Conservation (phyloP, 53 echinoderm and acorn worm genomes). For the Echinarachnius parma region DNA sequence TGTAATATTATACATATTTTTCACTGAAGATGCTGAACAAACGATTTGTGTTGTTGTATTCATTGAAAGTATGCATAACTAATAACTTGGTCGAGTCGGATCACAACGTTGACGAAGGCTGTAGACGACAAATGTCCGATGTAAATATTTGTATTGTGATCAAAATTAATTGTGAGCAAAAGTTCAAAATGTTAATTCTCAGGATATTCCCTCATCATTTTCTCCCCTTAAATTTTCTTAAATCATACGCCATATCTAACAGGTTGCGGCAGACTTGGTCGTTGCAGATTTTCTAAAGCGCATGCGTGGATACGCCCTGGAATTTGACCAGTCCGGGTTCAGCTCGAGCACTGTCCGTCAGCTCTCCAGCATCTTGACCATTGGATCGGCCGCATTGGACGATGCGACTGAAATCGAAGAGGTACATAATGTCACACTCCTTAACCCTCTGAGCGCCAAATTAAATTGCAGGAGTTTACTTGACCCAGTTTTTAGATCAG, state of each 20-base stretch:
- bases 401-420: conserved; percentile 65
- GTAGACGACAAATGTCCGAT: too few species aligned
- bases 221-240: not conserved
- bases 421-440: conserved; percentile 47
- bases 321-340: conserved; percentile 61
- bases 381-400: conserved; percentile 74
- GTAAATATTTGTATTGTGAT: too few species aligned
- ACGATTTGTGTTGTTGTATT: too few species aligned
- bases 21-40: too few species aligned
- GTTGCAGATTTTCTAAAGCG: conserved; percentile 58
- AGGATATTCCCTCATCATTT: not conserved
- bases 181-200: not conserved
- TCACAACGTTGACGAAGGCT: too few species aligned
- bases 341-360: conserved; percentile 60
- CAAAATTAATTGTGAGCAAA: too few species aligned
- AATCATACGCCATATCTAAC: not conserved
- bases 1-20: too few species aligned
- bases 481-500: too few species aligned
- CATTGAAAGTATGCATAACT: too few species aligned
- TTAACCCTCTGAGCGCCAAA: too few species aligned
- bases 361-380: conserved; percentile 50
- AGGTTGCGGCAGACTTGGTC: conserved; percentile 62
- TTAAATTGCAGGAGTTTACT: too few species aligned
- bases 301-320: conserved; percentile 54
- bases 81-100: too few species aligned